Evolutionary conservation across 1,140 invertebrate genomes (phyloP).

Genomic region (Stegodyphus dumicola): DNA sequence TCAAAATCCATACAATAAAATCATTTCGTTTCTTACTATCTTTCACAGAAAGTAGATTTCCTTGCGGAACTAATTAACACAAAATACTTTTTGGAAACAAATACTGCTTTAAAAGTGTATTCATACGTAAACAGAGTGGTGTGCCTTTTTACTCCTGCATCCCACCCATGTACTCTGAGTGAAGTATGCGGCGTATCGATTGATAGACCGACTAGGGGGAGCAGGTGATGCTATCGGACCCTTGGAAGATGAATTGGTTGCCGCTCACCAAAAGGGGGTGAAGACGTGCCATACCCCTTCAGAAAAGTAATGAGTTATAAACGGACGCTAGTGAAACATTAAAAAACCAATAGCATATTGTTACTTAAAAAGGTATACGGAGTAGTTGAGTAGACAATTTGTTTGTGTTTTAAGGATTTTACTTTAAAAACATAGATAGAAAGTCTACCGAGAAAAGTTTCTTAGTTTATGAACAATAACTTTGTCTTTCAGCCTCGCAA

Average conservation of each 20-base stretch:
- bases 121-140: too few relatives aligned
- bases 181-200: slow-evolving; percentile 45
- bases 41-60: too few relatives aligned
- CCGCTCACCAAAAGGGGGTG: not conserved
- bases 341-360: not conserved
- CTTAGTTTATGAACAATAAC: too few relatives aligned
- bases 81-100: too few relatives aligned
- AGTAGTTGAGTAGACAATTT: not conserved
- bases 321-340: not conserved
- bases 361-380: not conserved
- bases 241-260: slow-evolving; percentile 10
- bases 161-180: not conserved
- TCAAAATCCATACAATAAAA: too few relatives aligned
- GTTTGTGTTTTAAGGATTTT: not conserved
- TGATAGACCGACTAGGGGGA: slow-evolving; percentile 15
- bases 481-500: too few relatives aligned
- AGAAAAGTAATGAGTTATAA: not conserved
- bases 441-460: too few relatives aligned
- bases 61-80: too few relatives aligned
- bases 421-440: too few relatives aligned
- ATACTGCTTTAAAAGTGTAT: too few relatives aligned
- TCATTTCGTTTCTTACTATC: too few relatives aligned
- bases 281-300: not conserved
- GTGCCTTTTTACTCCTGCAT: too few relatives aligned
- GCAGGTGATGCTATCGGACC: not conserved